Percentiles rank a stretch among this genome's conserved stretches.
These are phyloP conservation scores for Amphipoea lucens DNA, from an alignment of 2,888 invertebrate species.

Conservation along the genomic window DNA sequence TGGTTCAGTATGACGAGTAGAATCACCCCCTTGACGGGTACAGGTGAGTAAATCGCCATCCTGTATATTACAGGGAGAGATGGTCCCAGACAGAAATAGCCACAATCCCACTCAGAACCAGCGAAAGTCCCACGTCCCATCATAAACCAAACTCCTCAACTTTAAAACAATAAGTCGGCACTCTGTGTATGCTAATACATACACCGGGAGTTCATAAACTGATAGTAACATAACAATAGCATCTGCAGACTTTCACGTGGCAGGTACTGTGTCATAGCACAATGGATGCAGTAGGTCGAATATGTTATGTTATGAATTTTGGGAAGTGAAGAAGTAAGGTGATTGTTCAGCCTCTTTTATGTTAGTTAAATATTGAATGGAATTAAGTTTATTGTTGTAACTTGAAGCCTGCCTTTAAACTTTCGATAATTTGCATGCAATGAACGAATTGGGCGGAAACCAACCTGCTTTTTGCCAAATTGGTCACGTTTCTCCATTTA, in stretches of 20 bases:
- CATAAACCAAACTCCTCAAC: constrained; percentile 36
- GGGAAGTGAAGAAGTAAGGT: neutral
- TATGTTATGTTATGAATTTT: constrained; percentile 8
- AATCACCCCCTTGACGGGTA: neutral
- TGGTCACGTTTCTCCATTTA: neutral
- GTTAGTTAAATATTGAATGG: neutral
- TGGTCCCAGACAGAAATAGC: constrained; percentile 19
- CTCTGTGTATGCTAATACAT: constrained; percentile 53
- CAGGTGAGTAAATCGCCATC: neutral
- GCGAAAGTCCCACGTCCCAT: constrained; percentile 47
- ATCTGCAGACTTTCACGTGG: constrained; percentile 55
- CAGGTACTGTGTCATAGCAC: constrained; percentile 44
- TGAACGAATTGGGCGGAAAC: neutral
- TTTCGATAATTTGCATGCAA: constrained; percentile 18
- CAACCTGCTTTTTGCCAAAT: neutral
- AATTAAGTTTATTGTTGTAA: neutral
- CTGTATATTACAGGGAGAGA: neutral
- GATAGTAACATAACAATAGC: constrained; percentile 60
- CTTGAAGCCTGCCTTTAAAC: neutral
- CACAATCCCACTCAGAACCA: constrained; percentile 1
- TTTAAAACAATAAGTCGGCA: constrained; percentile 46
- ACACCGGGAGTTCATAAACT: constrained; percentile 46
- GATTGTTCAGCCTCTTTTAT: constrained; percentile 22
- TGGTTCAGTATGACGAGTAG: neutral
- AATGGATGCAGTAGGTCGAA: constrained; percentile 23